phyloP scores from a whole-genome alignment of 2,797 vertebrate species.

The Helarctos malayanus region DNA sequence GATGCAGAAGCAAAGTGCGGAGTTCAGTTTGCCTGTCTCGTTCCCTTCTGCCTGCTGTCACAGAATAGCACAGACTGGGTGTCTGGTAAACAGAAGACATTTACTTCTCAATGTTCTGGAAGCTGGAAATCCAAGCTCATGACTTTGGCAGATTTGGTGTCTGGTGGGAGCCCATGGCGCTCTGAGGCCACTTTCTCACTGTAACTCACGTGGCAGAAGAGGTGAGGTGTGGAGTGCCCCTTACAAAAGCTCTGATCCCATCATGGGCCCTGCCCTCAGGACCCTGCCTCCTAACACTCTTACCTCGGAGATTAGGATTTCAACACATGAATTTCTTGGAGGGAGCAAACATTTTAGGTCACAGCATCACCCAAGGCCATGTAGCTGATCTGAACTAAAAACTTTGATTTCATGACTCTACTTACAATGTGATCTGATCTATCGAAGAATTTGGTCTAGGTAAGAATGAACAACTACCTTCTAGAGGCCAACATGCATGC shows the following conservation, averaged over 20 bases:
- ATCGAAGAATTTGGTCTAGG: background rate
- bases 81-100: fast-evolving
- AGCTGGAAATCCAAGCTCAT: too few relatives aligned
- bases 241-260: too few relatives aligned
- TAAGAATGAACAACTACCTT: background rate
- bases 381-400: background rate
- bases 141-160: fast-evolving
- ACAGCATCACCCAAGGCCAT: fast-evolving
- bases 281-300: background rate
- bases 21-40: background rate
- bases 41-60: background rate
- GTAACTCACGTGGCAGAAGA: background rate
- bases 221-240: background rate
- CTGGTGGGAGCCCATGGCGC: fast-evolving
- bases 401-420: fast-evolving
- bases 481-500: background rate
- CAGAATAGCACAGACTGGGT: background rate
- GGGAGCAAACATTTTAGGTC: fast-evolving
- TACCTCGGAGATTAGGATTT: too few relatives aligned
- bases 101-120: background rate
- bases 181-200: background rate
- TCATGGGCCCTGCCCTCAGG: background rate
- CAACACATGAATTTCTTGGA: fast-evolving
- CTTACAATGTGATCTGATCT: fast-evolving
- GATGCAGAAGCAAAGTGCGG: fast-evolving